Base-by-base conservation (phyloP, 2,888 invertebrate genomes). In the Idaea straminata region DNA sequence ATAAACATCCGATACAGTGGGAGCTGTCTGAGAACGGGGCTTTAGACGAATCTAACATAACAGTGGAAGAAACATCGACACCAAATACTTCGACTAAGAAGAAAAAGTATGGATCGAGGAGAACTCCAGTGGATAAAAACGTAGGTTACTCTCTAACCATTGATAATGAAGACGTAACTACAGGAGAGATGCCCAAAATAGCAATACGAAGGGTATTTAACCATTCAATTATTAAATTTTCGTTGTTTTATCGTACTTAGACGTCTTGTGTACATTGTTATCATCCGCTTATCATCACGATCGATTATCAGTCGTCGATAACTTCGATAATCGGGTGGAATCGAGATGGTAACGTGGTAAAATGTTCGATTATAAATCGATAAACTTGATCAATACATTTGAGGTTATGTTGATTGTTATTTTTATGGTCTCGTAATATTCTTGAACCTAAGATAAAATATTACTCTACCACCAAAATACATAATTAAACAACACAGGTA, bases 1-100 rank as follows among this genome's bases (percentile, higher is more conserved):
- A 87, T 68, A 92, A 90, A 75, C 92, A 92, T 77, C 92, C 92
- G 1, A 83, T 92, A 68, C 92, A 92, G 71, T 92, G 92, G 92
- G 91, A 91, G 69, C 76, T 92, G 57, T 77, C 86, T 59, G 86
- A 89, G 70, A 90, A 82, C 74, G 88, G 87, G 59, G 83, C 79
- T 36, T 77, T 89, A 66, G 87, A 89, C 35, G 87, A 88, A 13
- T 68, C 85, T 1, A 77, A 77, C 64, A 79, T 84, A 62, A 77
- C 77, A 47, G 72, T 80, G 61, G 84, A 82, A 15, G 84, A 85
- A 25, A 85, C 85, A 47, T 47, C n/a, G 85, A 85, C 62, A 77
- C 83, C 80, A 4, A 67, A 79, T 13, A 64, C 78, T 63, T 72
- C 82, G 59, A 71, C 80, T 34, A 85, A 84, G 75, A 78, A 83